Percentiles rank a stretch among this genome's conserved stretches.
phyloP scores from a whole-genome alignment of 2,888 invertebrate genomes.

The Lumbricus terrestris region DNA sequence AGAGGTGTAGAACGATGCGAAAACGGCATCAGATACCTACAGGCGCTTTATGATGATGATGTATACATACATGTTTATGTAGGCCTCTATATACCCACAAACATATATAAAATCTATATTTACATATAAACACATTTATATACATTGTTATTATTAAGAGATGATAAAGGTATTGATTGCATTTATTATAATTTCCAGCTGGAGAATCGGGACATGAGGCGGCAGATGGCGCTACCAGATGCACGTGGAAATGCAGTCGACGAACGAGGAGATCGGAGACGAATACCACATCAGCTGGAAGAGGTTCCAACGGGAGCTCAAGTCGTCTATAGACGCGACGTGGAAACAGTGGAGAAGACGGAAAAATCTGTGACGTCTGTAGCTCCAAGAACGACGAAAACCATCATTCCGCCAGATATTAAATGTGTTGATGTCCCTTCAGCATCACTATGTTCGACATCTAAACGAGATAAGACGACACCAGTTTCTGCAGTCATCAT shows the following conservation, averaged over 20 bases:
- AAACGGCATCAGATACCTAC: no score
- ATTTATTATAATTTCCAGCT: background rate
- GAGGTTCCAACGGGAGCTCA: background rate
- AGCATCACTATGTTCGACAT: background rate
- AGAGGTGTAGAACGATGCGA: no score
- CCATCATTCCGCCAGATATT: background rate
- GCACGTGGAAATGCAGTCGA: background rate
- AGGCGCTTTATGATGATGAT: no score
- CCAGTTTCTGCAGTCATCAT: background rate
- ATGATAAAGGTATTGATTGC: background rate
- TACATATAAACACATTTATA: no score
- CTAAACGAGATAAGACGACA: background rate
- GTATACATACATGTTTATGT: no score
- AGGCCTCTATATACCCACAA: no score
- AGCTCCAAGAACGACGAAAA: no score
- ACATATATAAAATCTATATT: no score
- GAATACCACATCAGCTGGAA: background rate
- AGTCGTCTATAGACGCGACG: background rate
- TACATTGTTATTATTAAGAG: no score
- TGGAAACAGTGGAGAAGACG: background rate
- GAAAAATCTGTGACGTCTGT: background rate
- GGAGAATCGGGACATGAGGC: background rate
- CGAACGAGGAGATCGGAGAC: background rate
- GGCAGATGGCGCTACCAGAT: background rate
- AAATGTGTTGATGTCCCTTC: background rate